phyloP scores from a whole-genome alignment of 92 coral and sea anemone genomes.

The Phenganax subtilis region DNA sequence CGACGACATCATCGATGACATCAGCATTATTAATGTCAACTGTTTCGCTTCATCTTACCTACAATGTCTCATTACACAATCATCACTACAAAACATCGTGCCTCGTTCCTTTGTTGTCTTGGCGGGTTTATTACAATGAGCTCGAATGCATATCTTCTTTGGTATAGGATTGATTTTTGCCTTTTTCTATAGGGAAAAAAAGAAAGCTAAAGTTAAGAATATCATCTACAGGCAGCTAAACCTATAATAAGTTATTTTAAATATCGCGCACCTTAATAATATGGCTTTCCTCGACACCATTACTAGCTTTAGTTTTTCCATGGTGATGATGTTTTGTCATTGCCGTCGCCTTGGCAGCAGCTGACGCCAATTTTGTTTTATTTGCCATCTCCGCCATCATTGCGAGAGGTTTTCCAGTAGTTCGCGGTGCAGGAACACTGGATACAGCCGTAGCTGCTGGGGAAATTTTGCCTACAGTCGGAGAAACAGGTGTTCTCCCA shows the following conservation, averaged over 20 bases:
- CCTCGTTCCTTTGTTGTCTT: slow-evolving; percentile 96
- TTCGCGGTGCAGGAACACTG: not conserved
- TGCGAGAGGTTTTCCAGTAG: slow-evolving; percentile 33
- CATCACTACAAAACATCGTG: slow-evolving; percentile 92
- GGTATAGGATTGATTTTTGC: slow-evolving; percentile 79
- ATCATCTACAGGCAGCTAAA: not conserved
- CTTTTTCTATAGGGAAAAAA: slow-evolving; percentile 59
- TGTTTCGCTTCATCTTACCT: slow-evolving; percentile 50
- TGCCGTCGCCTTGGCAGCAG: slow-evolving; percentile 9
- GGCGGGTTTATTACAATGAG: slow-evolving; percentile 86
- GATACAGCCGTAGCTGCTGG: not conserved
- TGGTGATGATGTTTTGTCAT: not conserved
- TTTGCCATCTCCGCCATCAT: slow-evolving; percentile 40
- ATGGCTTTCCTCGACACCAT: slow-evolving; percentile 25
- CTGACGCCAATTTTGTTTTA: slow-evolving; percentile 41
- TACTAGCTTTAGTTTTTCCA: slow-evolving; percentile 1
- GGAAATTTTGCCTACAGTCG: not conserved
- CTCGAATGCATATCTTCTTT: slow-evolving; percentile 76
- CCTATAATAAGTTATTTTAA: not conserved
- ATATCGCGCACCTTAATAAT: slow-evolving; percentile 15
- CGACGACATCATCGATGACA: too few relatives aligned
- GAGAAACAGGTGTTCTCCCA: not conserved
- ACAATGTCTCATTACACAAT: slow-evolving; percentile 85
- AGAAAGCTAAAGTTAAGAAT: not conserved
- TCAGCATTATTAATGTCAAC: too few relatives aligned